phyloP scores from a whole-genome alignment of 2,888 invertebrate species.

The Anoplius nigerrimus region DNA sequence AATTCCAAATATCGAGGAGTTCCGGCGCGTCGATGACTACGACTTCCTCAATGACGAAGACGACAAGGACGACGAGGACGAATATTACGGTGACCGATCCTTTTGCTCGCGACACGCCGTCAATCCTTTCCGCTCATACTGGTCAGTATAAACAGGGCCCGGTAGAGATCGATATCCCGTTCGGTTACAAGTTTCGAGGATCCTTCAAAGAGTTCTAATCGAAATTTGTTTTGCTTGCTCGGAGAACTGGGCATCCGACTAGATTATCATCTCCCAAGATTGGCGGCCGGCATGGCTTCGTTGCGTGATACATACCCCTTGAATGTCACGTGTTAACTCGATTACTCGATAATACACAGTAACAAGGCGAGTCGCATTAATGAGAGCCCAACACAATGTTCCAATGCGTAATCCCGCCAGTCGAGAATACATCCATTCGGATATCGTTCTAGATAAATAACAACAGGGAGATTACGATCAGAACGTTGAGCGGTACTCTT shows the following conservation, averaged over 20 bases:
- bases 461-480: slow-evolving; percentile 14
- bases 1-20: slow-evolving; percentile 43
- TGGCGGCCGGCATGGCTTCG: slow-evolving; percentile 5
- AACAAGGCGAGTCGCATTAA: too few relatives aligned
- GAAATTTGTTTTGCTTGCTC: slow-evolving; percentile 8
- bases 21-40: background rate
- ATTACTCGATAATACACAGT: too few relatives aligned
- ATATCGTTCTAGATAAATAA: slow-evolving; percentile 14
- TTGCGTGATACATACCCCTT: background rate
- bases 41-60: background rate
- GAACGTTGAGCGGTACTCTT: background rate
- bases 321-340: background rate
- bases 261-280: slow-evolving; percentile 18
- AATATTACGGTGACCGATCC: slow-evolving; percentile 19
- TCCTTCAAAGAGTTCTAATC: too few relatives aligned
- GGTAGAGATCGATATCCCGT: too few relatives aligned
- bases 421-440: background rate
- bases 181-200: too few relatives aligned
- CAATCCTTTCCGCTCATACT: too few relatives aligned
- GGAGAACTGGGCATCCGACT: slow-evolving; percentile 4
- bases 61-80: too few relatives aligned
- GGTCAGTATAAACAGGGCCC: too few relatives aligned
- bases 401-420: too few relatives aligned
- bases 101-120: slow-evolving; percentile 22
- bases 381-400: too few relatives aligned